A percentile compares a stretch with the other conserved stretches of the same genome.
Evolutionary conservation across 1,140 invertebrate species (phyloP).

Genomic region (Lutraria rhynchaena): DNA sequence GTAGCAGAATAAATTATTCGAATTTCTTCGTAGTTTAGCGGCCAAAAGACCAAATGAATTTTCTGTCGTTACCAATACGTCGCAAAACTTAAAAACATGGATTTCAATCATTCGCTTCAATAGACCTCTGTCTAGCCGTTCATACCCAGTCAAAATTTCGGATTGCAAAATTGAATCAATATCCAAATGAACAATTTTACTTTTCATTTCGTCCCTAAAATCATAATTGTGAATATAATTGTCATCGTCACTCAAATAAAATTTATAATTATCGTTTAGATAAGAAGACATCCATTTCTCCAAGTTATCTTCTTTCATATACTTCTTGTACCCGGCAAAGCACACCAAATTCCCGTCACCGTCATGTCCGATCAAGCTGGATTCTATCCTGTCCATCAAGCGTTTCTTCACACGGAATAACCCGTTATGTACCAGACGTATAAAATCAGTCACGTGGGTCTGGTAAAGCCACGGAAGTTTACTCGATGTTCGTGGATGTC

Average conservation of each 20-base stretch:
- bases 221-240: background rate
- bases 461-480: slow-evolving; percentile 4
- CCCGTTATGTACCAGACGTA: slow-evolving; percentile 8
- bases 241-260: background rate
- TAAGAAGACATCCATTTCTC: background rate
- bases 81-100: slow-evolving; percentile 12
- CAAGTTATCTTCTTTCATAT: background rate
- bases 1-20: background rate
- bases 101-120: background rate
- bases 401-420: background rate
- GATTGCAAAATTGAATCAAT: background rate
- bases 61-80: background rate
- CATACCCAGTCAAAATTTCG: background rate
- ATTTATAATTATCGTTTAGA: background rate
- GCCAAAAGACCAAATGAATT: background rate
- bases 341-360: background rate
- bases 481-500: background rate
- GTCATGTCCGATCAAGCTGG: background rate
- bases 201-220: background rate
- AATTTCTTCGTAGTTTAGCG: background rate
- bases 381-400: background rate
- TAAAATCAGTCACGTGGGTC: background rate
- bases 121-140: background rate
- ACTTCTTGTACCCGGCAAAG: background rate
- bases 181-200: background rate